Percentiles rank a stretch among this genome's conserved stretches.
These are phyloP conservation scores for Lota lota DNA, from an alignment of 2,113 vertebrate genomes.

Conservation along the genomic window DNA sequence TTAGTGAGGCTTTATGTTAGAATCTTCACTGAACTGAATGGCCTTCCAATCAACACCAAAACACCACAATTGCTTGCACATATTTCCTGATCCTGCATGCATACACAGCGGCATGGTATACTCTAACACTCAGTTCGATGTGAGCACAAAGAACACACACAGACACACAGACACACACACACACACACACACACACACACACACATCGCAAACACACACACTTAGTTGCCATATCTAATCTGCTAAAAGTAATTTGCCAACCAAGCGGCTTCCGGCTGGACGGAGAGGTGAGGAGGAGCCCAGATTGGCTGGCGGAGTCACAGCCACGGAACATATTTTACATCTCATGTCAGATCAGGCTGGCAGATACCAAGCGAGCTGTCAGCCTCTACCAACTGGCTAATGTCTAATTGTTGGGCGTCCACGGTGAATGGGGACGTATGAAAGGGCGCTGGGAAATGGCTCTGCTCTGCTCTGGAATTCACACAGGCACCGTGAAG, in stretches of 20 bases:
- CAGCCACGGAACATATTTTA: conserved; percentile 53
- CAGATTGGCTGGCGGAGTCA: conserved; percentile 46
- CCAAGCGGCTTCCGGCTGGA: conserved; percentile 24
- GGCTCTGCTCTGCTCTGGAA: conserved; percentile 7
- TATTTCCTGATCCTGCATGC: not conserved
- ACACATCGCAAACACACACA: not conserved
- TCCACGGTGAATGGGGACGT: conserved; percentile 31
- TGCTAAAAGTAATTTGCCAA: conserved; percentile 40
- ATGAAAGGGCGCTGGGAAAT: conserved; percentile 23
- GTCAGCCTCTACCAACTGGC: conserved; percentile 51
- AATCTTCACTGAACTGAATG: conserved; percentile 35
- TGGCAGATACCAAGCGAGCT: conserved; percentile 44
- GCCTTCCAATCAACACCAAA: conserved; percentile 19
- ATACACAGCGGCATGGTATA: conserved; percentile 3
- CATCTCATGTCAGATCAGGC: conserved; percentile 57
- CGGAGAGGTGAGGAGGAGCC: conserved; percentile 28
- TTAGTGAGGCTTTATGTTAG: conserved; percentile 21
- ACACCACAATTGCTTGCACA: conserved; percentile 10
- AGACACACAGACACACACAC: conserved; percentile 25
- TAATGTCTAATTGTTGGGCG: conserved; percentile 49
- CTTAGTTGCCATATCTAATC: conserved; percentile 25
- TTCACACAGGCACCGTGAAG: conserved; percentile 2
- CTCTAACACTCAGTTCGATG: not conserved
- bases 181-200: conserved; percentile 5
- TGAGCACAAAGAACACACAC: not conserved